phyloP scores from a whole-genome alignment of 2,888 invertebrate species.

The Chrysolina haemoptera region DNA sequence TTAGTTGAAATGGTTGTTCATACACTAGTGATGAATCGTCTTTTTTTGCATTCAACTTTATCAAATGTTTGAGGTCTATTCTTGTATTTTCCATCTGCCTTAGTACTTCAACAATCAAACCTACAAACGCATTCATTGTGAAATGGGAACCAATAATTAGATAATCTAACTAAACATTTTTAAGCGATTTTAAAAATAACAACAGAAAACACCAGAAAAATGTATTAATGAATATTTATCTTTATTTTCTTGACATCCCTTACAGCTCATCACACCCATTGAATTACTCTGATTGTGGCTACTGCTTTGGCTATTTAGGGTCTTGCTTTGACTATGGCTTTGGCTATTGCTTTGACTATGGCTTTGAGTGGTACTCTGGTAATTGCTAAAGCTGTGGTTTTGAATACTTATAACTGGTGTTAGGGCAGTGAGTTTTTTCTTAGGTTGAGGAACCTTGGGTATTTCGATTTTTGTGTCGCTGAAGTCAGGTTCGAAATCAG shows the following conservation, averaged over 20 bases:
- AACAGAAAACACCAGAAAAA: background rate
- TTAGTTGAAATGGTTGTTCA: background rate
- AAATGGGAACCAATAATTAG: background rate
- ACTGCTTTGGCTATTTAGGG: background rate
- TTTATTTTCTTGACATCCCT: constrained; percentile 4
- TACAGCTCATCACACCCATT: background rate
- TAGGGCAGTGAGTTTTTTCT: background rate
- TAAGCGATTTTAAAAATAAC: background rate
- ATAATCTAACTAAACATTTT: background rate
- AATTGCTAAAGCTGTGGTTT: background rate
- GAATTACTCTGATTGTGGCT: background rate
- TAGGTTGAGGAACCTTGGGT: constrained; percentile 2
- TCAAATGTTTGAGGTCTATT: constrained; percentile 6
- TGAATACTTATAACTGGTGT: background rate
- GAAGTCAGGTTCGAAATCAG: constrained; percentile 8
- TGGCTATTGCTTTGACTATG: background rate
- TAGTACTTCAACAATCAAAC: background rate
- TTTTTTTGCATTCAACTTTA: background rate
- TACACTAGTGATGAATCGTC: background rate
- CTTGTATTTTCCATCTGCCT: constrained; percentile 8
- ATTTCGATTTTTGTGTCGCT: background rate
- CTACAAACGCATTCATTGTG: background rate
- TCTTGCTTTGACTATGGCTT: background rate
- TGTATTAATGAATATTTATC: background rate
- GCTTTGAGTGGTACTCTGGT: background rate